Conservation (phyloP, 2,888 invertebrate genomes). For the Macrophya annulata region DNA sequence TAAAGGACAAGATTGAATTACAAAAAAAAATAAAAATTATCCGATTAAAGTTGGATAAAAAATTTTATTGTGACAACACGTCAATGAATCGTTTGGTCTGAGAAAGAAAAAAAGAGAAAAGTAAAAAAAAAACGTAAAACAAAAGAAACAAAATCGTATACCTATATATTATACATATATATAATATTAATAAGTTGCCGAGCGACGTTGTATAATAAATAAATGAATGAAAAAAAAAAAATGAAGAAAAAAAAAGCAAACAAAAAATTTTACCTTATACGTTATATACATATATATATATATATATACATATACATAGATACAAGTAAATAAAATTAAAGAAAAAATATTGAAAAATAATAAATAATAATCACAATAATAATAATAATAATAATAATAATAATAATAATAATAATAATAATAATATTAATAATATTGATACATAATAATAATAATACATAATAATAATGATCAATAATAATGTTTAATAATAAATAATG, state of each 20-base stretch:
- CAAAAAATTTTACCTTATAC: background rate
- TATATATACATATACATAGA: background rate
- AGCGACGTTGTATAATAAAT: conserved; percentile 21
- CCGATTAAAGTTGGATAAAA: background rate
- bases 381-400: conserved; percentile 16
- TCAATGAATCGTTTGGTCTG: background rate
- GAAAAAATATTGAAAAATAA: background rate
- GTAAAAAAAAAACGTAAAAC: too few relatives aligned
- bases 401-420: conserved; percentile 3
- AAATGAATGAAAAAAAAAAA: background rate
- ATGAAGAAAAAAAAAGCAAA: background rate
- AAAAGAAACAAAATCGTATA: background rate
- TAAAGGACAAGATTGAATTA: background rate
- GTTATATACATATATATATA: background rate
- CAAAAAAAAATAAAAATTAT: background rate
- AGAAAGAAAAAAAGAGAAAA: background rate
- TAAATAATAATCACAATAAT: background rate
- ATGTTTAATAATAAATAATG: background rate
- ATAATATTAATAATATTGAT: background rate
- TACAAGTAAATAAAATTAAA: background rate
- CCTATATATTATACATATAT: background rate
- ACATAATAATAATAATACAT: background rate
- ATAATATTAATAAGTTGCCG: conserved; percentile 31
- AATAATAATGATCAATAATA: background rate
- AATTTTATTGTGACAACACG: background rate